These are phyloP conservation scores for Pterocles burchelli DNA, from an alignment of 2,113 vertebrate genomes.

Conservation along the genomic window DNA sequence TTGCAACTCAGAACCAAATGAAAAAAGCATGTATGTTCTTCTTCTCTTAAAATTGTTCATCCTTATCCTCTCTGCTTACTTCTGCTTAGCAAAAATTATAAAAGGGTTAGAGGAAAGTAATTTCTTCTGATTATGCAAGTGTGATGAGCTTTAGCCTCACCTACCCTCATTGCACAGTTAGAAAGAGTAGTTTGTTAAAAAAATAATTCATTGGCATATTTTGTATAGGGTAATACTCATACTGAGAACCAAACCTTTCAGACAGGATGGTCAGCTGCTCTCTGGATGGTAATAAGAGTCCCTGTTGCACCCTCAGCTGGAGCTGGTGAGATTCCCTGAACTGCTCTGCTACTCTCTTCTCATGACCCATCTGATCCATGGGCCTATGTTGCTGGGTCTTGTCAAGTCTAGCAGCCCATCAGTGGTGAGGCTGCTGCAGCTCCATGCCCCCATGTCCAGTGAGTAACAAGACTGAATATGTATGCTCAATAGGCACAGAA, in stretches of 20 bases:
- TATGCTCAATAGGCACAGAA: not conserved
- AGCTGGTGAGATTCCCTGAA: not conserved
- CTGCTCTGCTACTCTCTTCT: not conserved
- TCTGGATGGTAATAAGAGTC: not conserved
- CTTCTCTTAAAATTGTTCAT: not conserved
- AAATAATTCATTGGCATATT: not conserved
- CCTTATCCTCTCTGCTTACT: not conserved
- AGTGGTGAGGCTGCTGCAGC: not conserved
- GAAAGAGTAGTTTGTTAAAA: not conserved
- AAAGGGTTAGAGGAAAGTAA: not conserved
- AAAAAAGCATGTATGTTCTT: not conserved
- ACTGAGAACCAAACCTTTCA: not conserved
- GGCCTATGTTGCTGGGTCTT: rapidly evolving
- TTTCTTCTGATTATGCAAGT: not conserved
- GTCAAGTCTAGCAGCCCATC: not conserved
- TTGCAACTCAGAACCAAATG: not conserved
- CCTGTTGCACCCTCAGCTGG: not conserved
- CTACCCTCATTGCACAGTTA: not conserved
- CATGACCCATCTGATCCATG: not conserved
- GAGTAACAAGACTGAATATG: not conserved
- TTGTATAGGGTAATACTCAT: not conserved
- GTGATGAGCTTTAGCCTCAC: rapidly evolving
- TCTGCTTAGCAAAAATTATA: not conserved
- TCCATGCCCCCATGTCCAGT: not conserved
- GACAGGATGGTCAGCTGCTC: not conserved